phyloP scores from a whole-genome alignment of 2,888 invertebrate genomes.

The Lycia hirtaria region DNA sequence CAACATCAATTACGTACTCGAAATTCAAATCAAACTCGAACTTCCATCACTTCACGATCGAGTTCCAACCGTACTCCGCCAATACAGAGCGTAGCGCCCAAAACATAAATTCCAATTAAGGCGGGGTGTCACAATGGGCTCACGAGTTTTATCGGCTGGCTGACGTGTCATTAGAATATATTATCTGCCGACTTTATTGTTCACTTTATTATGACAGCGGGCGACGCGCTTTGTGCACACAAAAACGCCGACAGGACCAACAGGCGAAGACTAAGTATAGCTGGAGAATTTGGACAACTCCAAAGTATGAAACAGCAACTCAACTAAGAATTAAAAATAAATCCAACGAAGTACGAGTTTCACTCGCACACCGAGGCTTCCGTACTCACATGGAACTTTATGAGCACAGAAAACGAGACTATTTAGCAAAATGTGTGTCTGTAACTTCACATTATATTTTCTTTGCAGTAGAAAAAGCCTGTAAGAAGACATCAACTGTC shows the following conservation, averaged over 20 bases:
- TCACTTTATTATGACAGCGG: constrained; percentile 63
- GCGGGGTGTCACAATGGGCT: constrained; percentile 68
- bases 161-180: constrained; percentile 56
- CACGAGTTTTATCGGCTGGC: constrained; percentile 63
- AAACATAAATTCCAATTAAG: constrained; percentile 82
- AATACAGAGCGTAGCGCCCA: constrained; percentile 59
- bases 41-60: constrained; percentile 5
- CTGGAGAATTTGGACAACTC: not conserved
- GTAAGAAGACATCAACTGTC: too few relatives aligned
- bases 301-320: not conserved
- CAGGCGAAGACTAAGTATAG: not conserved
- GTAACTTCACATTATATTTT: too few relatives aligned
- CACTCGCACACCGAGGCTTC: too few relatives aligned
- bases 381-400: too few relatives aligned
- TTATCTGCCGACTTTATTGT: constrained; percentile 67
- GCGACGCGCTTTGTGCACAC: constrained; percentile 24
- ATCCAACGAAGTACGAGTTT: too few relatives aligned
- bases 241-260: constrained; percentile 18
- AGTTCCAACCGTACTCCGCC: constrained; percentile 39
- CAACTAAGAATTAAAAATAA: too few relatives aligned
- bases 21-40: constrained; percentile 2
- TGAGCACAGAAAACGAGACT: too few relatives aligned
- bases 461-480: too few relatives aligned
- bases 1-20: too few relatives aligned
- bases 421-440: too few relatives aligned